Conservation (phyloP, 2,113 vertebrate species). For the Phylloscopus trochiloides region DNA sequence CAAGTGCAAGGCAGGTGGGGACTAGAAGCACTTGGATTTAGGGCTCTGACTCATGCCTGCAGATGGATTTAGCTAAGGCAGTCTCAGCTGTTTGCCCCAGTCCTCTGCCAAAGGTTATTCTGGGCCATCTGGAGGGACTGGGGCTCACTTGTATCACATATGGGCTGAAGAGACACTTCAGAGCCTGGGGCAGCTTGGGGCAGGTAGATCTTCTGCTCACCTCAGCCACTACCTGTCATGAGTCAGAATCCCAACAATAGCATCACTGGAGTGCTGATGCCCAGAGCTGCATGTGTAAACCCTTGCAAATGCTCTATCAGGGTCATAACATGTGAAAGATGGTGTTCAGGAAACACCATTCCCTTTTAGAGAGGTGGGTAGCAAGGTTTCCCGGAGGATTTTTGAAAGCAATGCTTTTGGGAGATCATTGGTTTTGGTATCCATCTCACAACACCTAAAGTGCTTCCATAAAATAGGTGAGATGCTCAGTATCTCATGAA, state of each 20-base stretch:
- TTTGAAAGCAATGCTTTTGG: not conserved
- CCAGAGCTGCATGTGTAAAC: not conserved
- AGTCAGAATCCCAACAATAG: not conserved
- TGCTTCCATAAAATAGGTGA: not conserved
- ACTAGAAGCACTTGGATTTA: not conserved
- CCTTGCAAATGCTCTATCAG: not conserved
- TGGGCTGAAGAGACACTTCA: not conserved
- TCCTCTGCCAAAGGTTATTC: slow-evolving; percentile 15
- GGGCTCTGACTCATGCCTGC: slow-evolving; percentile 8
- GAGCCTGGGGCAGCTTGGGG: not conserved
- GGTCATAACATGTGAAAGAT: not conserved
- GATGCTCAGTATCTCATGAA: not conserved
- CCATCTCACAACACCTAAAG: not conserved
- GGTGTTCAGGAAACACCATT: not conserved
- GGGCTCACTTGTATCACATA: not conserved
- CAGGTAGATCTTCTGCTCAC: not conserved
- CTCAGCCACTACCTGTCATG: accelerated
- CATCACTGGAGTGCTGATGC: accelerated
- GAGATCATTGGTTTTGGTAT: not conserved
- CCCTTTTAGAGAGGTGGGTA: not conserved
- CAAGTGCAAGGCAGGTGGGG: slow-evolving; percentile 16
- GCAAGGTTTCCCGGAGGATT: not conserved
- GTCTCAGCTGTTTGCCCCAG: slow-evolving; percentile 31
- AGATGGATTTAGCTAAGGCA: slow-evolving; percentile 25
- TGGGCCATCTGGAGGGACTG: not conserved